These are phyloP conservation scores for Hemicentrotus pulcherrimus DNA, from an alignment of 35 echinoderm and acorn worm species.

Conservation along the genomic window DNA sequence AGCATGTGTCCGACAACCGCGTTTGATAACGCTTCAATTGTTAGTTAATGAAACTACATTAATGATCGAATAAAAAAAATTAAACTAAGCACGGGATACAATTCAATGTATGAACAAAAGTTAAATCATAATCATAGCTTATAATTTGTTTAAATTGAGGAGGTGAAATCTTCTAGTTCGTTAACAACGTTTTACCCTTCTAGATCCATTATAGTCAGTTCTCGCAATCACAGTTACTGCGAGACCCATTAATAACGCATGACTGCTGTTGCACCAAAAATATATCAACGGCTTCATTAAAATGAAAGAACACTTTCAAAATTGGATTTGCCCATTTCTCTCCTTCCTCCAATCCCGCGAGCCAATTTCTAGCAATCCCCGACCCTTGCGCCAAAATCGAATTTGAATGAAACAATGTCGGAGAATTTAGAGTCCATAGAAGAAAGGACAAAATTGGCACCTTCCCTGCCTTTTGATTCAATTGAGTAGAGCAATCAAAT, in stretches of 20 bases:
- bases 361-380: not conserved
- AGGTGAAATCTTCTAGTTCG: too few species aligned
- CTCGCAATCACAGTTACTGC: not conserved
- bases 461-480: not conserved
- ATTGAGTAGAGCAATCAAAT: not conserved
- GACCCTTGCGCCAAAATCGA: not conserved
- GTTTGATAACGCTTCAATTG: too few species aligned
- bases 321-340: not conserved
- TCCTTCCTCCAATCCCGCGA: not conserved
- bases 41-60: too few species aligned
- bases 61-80: too few species aligned
- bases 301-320: not conserved
- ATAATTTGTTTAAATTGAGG: too few species aligned
- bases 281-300: not conserved
- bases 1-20: too few species aligned
- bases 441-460: not conserved
- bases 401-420: not conserved
- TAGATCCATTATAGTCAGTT: not conserved
- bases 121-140: too few species aligned
- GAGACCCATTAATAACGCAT: not conserved
- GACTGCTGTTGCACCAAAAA: not conserved
- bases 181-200: too few species aligned
- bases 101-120: too few species aligned
- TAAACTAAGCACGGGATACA: too few species aligned
- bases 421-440: not conserved